Base-by-base conservation (phyloP, 1,140 invertebrate species). In the Pantala flavescens region DNA sequence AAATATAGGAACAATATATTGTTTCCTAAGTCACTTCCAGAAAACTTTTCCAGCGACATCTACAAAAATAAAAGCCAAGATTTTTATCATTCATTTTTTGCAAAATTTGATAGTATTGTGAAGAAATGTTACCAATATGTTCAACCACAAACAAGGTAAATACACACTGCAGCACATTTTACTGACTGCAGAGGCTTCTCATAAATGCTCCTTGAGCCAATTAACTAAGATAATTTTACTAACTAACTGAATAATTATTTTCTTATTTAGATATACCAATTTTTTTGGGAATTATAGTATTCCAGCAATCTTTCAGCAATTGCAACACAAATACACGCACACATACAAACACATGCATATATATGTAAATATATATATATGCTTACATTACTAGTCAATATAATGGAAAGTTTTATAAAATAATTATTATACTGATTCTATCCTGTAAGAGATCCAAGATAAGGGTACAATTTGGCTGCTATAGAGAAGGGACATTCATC, bases 401-500 rank as follows among this genome's bases (percentile, higher is more conserved):
- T 19, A 63, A 63, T 63, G 49, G 49, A 63, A 63, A 63, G 16
- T 63, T 63, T 19, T 63, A 21, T 3, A 63, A 63, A 63, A 63
- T 63, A 63, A 19, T 63, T 63, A 19, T 63, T 63, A 19, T 19
- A 3, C 14, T 63, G 28, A 36, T 36, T 36, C 2, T 63, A 19
- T 63, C n/a, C n/a, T 63, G 49, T 21, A 63, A 63, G 49, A 63
- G 49, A 63, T 63, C 49, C 49, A 63, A 63, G 49, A 63, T 21
- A 7, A 7, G 28, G 28, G 28, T 63, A 63, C 49, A 63, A 63
- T 1, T 63, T 63, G 49, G n/a, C 49, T 19, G 14, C n/a, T 63
- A 19, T 63, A 21, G n/a, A 19, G 49, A 63, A 12, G 12, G 49
- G 49, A 63, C 28, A 36, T 36, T 36, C 12, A 63, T 63, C 49